Evolutionary conservation across 2,113 vertebrate species (phyloP), one percentile per base, ranked within the genome.

Genomic region (Lucifuga dentata): DNA sequence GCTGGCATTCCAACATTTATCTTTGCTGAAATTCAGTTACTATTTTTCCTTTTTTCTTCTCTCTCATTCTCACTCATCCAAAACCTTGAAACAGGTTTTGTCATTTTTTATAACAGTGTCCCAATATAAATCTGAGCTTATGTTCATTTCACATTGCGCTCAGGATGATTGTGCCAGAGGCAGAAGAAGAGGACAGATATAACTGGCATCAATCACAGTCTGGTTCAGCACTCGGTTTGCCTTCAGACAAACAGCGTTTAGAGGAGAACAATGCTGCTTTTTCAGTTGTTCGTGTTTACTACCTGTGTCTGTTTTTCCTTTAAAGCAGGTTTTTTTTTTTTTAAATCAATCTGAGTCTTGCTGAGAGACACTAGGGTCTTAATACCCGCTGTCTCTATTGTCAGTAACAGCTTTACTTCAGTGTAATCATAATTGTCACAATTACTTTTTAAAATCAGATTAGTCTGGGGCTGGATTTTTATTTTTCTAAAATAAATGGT

Each of bases 1-100:
- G 20, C 73, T 8, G 46, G 24, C 15, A 21, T 68, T 57, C 55
- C 64, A 55, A 70, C 74, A 44, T 85, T 85, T 62, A 78, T 83
- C 61, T 57, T 80, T 15, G 59, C 67, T 58, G 68, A 87, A n/a
- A 90, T 88, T 81, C 63, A 90, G 76, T 86, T 73, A 76, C 38
- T 23, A 41, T 26, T 74, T 57, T 35, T 10, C 11, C 15, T 45
- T 67, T 38, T 73, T 68, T 5, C 40, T 7, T 39, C 40, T 41
- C 36, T 38, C 39, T 45, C 45, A 0, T 24, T 63, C 50, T 71
- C 57, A 43, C 75, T 73, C 68, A 76, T 59, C 53, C 58, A 33
- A 61, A 83, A 79, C 71, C 80, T 82, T 71, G 58, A 78, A 69
- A 56, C 40, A 0, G 19, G 48, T 73, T 77, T 66, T 61, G 49